Base-by-base conservation (phyloP, 1,140 invertebrate genomes). In the Littorina saxatilis region DNA sequence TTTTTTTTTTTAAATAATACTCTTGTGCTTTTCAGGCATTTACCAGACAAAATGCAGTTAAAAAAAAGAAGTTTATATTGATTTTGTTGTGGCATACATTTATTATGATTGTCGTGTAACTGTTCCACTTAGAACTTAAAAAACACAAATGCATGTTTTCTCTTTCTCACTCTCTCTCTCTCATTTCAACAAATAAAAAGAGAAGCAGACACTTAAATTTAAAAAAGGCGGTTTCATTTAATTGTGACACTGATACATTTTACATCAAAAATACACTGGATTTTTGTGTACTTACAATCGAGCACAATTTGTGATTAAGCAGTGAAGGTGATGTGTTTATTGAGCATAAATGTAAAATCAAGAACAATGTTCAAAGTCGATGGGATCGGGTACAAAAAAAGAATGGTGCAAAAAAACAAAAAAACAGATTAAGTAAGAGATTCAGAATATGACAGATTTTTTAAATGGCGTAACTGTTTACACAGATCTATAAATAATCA, bases 261-360 rank as follows among this genome's bases (percentile, higher is more conserved):
- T 35, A 68, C 66, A 68, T 68, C 66, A 73, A 73, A 73, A 73
- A 73, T 73, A 73, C 17, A 39, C 17, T 73, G 70, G 70, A 73
- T 73, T 73, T 73, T 39, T 73, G 70, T 73, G 39, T 39, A 43
- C 70, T 11, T 50, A 73, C 39, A 52, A 35, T 32, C 5, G 39
- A 68, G 35, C 66, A 68, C 61, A 66, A 35, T 23, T 13, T 68
- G 66, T 35, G 23, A 68, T 39, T 68, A 68, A 68, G 70, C 39
- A 29, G 70, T 50, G n/a, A 73, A 73, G 11, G 35, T 73, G 70
- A 50, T 73, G 70, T 39, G 43, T 73, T 29, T 73, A 73, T 73
- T 73, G 40, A 73, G 70, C 70, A 73, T 73, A 73, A 47, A 52
- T 47, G 43, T 47, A 39, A 58, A 29, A 63, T 7, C 35, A 63